A percentile compares a stretch with the other conserved stretches of the same genome.
phyloP scores from a whole-genome alignment of 2,797 vertebrate species.

The Aldrovandia affinis region DNA sequence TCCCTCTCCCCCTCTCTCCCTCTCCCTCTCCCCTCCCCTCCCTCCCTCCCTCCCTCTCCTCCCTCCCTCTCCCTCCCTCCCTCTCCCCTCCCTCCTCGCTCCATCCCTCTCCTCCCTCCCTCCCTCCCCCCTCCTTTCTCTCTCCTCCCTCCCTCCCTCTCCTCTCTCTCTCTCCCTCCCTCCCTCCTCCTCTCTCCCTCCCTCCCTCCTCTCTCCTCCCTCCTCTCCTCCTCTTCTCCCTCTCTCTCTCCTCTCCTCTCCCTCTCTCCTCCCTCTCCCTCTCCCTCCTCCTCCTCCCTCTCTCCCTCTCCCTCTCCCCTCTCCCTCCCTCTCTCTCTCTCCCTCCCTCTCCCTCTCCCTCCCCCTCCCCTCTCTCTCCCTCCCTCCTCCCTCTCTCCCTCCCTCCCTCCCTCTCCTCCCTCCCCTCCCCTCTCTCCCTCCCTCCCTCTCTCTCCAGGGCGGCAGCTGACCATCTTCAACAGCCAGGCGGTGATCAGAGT shows the following conservation, averaged over 20 bases:
- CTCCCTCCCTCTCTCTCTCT: conserved; percentile 49
- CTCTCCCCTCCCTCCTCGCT: no score
- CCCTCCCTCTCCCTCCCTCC: not conserved
- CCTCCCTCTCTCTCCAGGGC: conserved; percentile 70
- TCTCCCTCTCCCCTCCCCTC: conserved; percentile 28
- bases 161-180: not conserved
- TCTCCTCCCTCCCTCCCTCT: no score
- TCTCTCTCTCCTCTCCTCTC: not conserved
- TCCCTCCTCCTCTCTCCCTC: not conserved
- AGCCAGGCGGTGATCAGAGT: conserved; percentile 95
- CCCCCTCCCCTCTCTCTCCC: conserved; percentile 34
- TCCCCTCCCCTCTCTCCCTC: conserved; percentile 15
- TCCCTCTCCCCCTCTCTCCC: conserved; percentile 35
- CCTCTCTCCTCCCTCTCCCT: no score
- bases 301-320: no score
- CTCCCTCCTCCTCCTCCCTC: no score
- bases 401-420: conserved; percentile 48
- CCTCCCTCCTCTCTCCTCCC: not conserved
- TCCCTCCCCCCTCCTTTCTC: not conserved
- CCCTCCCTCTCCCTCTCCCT: not conserved
- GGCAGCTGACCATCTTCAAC: conserved; percentile 97
- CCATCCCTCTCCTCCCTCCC: no score
- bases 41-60: no score
- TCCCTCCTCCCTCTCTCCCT: conserved; percentile 35
- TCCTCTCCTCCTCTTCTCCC: no score